Evolutionary conservation across 1,140 invertebrate species (phyloP).

Genomic region (Araneus ventricosus): DNA sequence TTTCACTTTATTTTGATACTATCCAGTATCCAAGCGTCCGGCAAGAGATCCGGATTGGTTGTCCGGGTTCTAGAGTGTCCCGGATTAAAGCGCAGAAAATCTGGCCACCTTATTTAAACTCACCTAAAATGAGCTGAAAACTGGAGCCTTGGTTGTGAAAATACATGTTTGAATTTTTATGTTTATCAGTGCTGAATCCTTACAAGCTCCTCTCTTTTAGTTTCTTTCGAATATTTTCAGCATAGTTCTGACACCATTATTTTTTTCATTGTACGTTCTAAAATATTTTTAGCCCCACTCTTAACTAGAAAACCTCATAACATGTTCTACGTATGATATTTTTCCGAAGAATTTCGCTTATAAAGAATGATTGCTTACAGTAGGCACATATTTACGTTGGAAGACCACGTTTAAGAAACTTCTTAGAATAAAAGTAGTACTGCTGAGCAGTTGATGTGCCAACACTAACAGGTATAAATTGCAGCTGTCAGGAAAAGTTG

Average conservation of each 20-base stretch:
- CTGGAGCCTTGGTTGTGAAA: too few species aligned
- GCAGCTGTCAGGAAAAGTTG: background rate
- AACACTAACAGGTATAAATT: slow-evolving; percentile 2
- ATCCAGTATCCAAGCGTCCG: too few species aligned
- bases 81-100: too few species aligned
- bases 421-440: background rate
- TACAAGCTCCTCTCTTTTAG: too few species aligned
- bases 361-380: background rate
- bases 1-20: too few species aligned
- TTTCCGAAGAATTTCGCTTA: background rate
- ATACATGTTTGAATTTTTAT: too few species aligned
- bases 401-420: background rate
- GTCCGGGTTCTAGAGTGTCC: too few species aligned
- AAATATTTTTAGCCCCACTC: background rate
- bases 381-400: background rate
- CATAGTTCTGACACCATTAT: background rate
- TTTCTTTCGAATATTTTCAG: too few species aligned
- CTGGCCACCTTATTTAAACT: too few species aligned
- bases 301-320: background rate
- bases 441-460: background rate
- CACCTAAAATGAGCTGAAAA: too few species aligned
- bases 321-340: background rate
- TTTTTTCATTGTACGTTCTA: background rate
- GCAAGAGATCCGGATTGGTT: too few species aligned
- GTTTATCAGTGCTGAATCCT: too few species aligned